Conservation (phyloP, 2,888 invertebrate genomes). For the Hybos culiciformis region DNA sequence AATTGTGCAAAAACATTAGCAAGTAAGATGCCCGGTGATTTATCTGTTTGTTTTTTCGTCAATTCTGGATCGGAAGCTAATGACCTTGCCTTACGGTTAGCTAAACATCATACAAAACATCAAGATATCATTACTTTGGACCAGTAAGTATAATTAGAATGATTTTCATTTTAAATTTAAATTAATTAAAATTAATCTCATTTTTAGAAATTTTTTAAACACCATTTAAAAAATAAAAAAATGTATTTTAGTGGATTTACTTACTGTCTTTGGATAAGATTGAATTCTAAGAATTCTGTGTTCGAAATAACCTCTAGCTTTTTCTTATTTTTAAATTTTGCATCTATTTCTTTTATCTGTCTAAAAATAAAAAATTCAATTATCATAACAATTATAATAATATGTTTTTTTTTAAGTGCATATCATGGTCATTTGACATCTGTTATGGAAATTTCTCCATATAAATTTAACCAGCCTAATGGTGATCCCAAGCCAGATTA, state of each 20-base stretch:
- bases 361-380: too few species aligned
- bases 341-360: too few species aligned
- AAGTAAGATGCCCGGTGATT: constrained; percentile 61
- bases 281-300: too few species aligned
- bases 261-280: too few species aligned
- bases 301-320: too few species aligned
- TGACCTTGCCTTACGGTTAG: constrained; percentile 86
- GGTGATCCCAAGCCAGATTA: constrained; percentile 69
- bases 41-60: constrained; percentile 90
- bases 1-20: constrained; percentile 75
- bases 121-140: constrained; percentile 86
- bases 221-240: too few species aligned
- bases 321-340: too few species aligned
- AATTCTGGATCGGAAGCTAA: constrained; percentile 99
- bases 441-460: constrained; percentile 94
- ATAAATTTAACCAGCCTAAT: constrained; percentile 88
- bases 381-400: neutral
- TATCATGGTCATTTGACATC: constrained; percentile 97
- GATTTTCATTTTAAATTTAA: constrained; percentile 1
- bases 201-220: too few species aligned
- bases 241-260: too few species aligned
- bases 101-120: constrained; percentile 75
- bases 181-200: too few species aligned
- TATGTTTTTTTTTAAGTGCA: constrained; percentile 60
- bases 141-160: constrained; percentile 60